These are phyloP conservation scores for Electrona antarctica DNA, from an alignment of 2,113 vertebrate genomes.

Conservation along the genomic window DNA sequence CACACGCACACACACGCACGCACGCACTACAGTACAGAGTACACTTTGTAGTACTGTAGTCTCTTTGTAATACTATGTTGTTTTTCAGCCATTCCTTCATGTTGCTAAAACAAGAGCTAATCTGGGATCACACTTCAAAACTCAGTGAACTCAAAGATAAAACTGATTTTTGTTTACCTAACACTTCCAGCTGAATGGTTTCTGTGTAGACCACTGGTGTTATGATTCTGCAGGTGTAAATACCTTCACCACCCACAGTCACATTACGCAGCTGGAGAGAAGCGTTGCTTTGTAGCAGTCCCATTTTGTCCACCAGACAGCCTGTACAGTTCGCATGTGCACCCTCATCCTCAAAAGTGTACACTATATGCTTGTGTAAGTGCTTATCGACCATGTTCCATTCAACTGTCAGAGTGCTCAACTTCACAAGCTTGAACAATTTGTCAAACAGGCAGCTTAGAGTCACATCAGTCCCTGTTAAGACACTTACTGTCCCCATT, in stretches of 20 bases:
- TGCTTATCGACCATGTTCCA: slow-evolving; percentile 39
- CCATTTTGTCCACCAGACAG: slow-evolving; percentile 33
- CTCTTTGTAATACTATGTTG: not conserved
- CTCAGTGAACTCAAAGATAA: not conserved
- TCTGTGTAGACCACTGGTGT: slow-evolving; percentile 46
- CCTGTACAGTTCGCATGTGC: slow-evolving; percentile 19
- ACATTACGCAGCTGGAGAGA: slow-evolving; percentile 58
- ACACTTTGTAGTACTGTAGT: not conserved
- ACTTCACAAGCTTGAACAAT: slow-evolving; percentile 4
- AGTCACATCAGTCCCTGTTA: slow-evolving; percentile 36
- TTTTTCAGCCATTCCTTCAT: not conserved
- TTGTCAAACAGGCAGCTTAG: slow-evolving; percentile 54
- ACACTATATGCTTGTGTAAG: slow-evolving; percentile 26
- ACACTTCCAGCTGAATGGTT: slow-evolving; percentile 53
- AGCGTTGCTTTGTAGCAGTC: slow-evolving; percentile 49
- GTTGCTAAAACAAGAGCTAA: not conserved
- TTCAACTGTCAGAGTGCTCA: slow-evolving; percentile 44
- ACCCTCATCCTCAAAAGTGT: slow-evolving; percentile 50
- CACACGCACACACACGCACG: no score
- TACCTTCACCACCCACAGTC: slow-evolving; percentile 58
- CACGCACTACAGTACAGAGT: not conserved
- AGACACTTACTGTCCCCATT: not conserved
- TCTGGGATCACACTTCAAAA: not conserved
- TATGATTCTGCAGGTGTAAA: slow-evolving; percentile 66
- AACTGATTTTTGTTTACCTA: slow-evolving; percentile 38